Evolutionary conservation across 2,113 vertebrate genomes (phyloP).

Genomic region (Piprites chloris): DNA sequence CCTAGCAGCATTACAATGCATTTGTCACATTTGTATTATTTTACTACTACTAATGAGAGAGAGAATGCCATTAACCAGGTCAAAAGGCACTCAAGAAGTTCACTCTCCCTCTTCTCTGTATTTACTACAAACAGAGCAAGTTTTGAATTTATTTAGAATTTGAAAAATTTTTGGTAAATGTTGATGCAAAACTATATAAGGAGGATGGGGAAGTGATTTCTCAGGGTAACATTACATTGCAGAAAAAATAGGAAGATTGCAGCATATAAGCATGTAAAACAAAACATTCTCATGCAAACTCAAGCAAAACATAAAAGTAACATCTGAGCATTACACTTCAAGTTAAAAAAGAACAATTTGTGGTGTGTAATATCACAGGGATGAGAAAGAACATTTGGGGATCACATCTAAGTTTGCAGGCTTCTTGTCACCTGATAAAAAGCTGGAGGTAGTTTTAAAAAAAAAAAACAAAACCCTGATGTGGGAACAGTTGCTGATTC

Average conservation of each 20-base stretch:
- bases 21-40: not conserved
- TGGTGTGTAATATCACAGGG: not conserved
- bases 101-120: not conserved
- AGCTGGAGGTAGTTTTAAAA: not conserved
- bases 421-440: not conserved
- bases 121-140: not conserved
- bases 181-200: not conserved
- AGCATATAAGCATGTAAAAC: not conserved
- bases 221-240: not conserved
- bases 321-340: not conserved
- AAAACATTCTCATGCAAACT: not conserved
- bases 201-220: not conserved
- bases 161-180: not conserved
- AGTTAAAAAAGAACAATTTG: not conserved
- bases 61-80: not conserved
- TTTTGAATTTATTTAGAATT: not conserved
- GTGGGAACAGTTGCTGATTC: not conserved
- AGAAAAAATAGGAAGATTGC: not conserved
- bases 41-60: not conserved
- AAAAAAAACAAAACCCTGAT: not conserved
- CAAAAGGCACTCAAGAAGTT: not conserved
- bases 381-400: not conserved
- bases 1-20: not conserved
- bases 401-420: not conserved
- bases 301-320: not conserved